Base-by-base conservation (phyloP, 2,113 vertebrate genomes). In the Hylia prasina region DNA sequence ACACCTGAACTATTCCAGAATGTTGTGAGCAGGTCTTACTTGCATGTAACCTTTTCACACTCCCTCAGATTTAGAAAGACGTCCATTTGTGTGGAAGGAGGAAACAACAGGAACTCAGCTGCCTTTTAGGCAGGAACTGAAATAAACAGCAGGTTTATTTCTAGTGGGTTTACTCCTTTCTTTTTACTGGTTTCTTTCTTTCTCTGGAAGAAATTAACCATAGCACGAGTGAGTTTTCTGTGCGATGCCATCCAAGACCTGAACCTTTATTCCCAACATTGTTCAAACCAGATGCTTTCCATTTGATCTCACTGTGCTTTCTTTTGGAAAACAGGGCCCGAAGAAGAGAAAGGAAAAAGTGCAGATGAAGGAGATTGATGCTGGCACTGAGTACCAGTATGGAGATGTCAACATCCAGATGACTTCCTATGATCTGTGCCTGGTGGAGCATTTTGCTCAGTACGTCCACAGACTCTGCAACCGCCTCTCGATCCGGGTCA, bases 401-500 rank as follows among this genome's bases (percentile, higher is more conserved):
- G 99, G 99, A 9, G 91, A 98, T n/a, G 44, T 99, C 92, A 99
- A 99, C 51, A 96, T 99, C 64, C 97, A 94, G 7, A 93, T 99
- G 88, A 99, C 98, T 3, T 99, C 98, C n/a, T 98, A 98, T 1
- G 99, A 99, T 95, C 98, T 99, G 98, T 98, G 98, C 11, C 44
- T 98, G 4, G 98, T 99, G 95, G 99, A 99, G 88, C 98, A 98
- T 56, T 99, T 98, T 83, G 93, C 98, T 13, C 98, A 98, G 77
- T 99, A 99, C 20, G 92, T 99, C 71, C 99, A 99, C 66, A 98
- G 98, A 25, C 97, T 99, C 93, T 99, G 99, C 97, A 99, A 98
- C 96, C 92, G 91, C 1, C 97, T 99, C 33, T 93, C 97, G 18
- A 37, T 99, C 89, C 94, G 57, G 50, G 99, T 99, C 11, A 94